phyloP scores from a whole-genome alignment of 2,113 vertebrate species.

The Megalops atlanticus region DNA sequence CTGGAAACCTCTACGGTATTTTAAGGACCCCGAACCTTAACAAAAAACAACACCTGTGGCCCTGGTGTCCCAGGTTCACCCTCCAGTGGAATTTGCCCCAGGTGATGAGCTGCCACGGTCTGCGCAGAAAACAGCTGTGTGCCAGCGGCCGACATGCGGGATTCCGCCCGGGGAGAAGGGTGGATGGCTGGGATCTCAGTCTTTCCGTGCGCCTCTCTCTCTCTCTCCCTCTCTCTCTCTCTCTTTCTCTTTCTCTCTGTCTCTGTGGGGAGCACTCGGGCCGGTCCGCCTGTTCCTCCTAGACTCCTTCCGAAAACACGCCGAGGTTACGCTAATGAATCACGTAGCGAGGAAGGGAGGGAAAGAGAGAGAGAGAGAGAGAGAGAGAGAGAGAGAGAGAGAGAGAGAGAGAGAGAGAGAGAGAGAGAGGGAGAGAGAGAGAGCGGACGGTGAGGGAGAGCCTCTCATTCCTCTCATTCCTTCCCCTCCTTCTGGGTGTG shows the following conservation, averaged over 20 bases:
- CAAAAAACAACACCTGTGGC: background rate
- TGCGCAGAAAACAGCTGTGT: no score
- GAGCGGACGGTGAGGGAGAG: background rate
- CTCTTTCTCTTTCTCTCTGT: no score
- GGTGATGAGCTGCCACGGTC: background rate
- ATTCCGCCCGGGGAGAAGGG: no score
- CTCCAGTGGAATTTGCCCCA: background rate
- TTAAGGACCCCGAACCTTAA: background rate
- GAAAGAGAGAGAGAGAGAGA: background rate
- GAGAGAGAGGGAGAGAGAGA: background rate
- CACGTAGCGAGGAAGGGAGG: background rate
- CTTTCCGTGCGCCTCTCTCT: no score
- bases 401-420: constrained; percentile 3
- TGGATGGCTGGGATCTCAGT: no score
- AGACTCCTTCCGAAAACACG: background rate
- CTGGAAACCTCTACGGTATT: background rate
- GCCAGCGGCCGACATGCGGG: no score
- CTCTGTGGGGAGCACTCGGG: background rate
- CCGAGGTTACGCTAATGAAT: constrained; percentile 5
- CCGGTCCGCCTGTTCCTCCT: background rate
- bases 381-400: background rate
- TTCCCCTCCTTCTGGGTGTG: constrained; percentile 9
- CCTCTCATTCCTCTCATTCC: background rate
- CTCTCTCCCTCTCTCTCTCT: no score
- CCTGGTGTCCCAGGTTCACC: background rate